phyloP scores from a whole-genome alignment of 2,888 invertebrate species.

The Sialis fuliginosa region DNA sequence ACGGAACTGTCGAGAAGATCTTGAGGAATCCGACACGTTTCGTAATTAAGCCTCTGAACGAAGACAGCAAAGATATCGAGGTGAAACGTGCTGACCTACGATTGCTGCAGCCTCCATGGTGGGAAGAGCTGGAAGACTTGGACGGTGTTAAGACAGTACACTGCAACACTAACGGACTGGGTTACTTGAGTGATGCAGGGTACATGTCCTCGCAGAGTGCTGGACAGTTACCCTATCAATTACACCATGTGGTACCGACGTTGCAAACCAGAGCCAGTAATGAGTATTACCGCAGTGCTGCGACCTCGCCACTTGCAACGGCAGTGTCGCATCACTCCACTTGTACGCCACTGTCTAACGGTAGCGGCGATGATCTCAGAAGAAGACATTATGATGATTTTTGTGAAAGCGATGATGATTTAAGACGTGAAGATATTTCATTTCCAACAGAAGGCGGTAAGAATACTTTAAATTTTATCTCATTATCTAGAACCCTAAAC shows the following conservation, averaged over 20 bases:
- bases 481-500: neutral
- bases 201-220: constrained; percentile 1
- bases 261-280: constrained; percentile 15
- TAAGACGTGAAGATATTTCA: constrained; percentile 70
- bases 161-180: constrained; percentile 3
- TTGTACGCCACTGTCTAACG: constrained; percentile 40
- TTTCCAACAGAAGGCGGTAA: constrained; percentile 58
- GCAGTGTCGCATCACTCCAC: constrained; percentile 24
- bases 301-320: constrained; percentile 39
- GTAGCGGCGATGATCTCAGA: constrained; percentile 40
- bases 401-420: constrained; percentile 79
- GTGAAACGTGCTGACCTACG: constrained; percentile 83
- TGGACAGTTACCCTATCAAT: constrained; percentile 15
- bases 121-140: constrained; percentile 75
- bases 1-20: constrained; percentile 63
- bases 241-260: constrained; percentile 23
- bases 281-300: constrained; percentile 35
- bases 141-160: constrained; percentile 9
- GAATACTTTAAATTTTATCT: constrained; percentile 6
- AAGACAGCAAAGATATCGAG: constrained; percentile 32
- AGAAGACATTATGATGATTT: constrained; percentile 54
- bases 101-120: constrained; percentile 87
- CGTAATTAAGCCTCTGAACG: constrained; percentile 39
- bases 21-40: constrained; percentile 48
- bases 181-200: neutral